Percentiles rank a stretch among this genome's conserved stretches.
Conservation (phyloP, 2,797 vertebrate genomes). For the Allochrocebus solatus region DNA sequence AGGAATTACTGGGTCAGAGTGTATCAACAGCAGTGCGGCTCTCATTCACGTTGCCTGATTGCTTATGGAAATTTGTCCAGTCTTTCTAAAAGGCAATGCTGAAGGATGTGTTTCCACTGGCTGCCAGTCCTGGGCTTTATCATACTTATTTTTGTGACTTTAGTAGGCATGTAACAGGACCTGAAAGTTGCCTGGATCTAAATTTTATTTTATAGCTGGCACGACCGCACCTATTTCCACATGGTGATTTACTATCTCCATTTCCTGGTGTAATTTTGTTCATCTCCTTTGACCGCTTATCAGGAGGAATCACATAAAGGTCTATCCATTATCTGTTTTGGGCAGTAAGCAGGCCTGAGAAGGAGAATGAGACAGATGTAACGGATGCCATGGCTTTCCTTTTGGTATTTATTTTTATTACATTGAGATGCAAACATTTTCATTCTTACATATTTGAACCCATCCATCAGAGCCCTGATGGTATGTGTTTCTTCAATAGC, state of each 20-base stretch:
- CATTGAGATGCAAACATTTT: constrained; percentile 29
- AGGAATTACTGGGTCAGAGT: neutral
- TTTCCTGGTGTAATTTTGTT: constrained; percentile 42
- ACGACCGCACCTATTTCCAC: neutral
- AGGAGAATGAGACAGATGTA: neutral
- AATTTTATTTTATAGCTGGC: constrained; percentile 33
- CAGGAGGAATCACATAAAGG: neutral
- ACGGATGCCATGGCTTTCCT: neutral
- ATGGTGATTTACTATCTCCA: constrained; percentile 29
- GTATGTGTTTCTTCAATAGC: constrained; percentile 51
- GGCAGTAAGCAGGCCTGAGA: neutral
- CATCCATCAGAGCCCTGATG: constrained; percentile 55
- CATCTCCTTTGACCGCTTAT: constrained; percentile 55
- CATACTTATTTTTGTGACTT: constrained; percentile 18
- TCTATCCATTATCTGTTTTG: constrained; percentile 5
- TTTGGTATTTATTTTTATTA: constrained; percentile 72
- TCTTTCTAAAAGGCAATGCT: neutral
- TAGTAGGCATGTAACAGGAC: constrained; percentile 16
- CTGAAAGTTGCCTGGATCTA: constrained; percentile 20
- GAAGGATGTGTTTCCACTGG: neutral
- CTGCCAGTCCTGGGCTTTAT: constrained; percentile 1
- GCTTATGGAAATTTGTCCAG: neutral
- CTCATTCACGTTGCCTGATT: neutral
- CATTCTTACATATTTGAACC: constrained; percentile 51
- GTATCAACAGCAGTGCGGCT: fast-evolving